phyloP scores from a whole-genome alignment of 1,140 invertebrate genomes.

The Panagrolaimus sp. region DNA sequence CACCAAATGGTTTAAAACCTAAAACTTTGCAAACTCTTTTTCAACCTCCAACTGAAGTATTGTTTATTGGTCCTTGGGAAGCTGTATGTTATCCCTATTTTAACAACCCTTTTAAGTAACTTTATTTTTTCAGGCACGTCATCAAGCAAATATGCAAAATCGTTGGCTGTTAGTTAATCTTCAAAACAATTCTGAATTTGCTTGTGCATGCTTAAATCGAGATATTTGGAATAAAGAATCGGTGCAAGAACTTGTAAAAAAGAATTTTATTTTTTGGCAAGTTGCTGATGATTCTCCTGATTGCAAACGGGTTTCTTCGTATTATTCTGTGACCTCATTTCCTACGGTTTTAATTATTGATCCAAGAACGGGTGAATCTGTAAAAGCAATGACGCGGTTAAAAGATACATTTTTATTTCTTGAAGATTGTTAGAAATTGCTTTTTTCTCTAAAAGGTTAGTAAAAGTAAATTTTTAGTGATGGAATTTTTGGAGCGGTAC shows the following conservation, averaged over 20 bases:
- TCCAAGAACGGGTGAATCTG: slow-evolving; percentile 10
- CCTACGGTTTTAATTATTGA: slow-evolving; percentile 6
- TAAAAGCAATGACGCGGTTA: background rate
- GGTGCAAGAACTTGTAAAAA: background rate
- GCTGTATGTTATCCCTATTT: background rate
- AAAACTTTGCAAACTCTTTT: background rate
- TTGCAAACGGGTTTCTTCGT: background rate
- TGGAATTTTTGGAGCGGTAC: background rate
- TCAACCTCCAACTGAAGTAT: background rate
- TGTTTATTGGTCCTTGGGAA: slow-evolving; percentile 12
- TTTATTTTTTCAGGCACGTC: background rate
- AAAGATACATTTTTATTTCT: background rate
- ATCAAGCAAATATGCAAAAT: background rate
- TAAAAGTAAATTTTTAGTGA: background rate
- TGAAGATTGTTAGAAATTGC: background rate
- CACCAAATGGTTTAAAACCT: background rate
- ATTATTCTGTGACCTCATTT: slow-evolving; percentile 1
- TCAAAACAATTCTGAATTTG: background rate
- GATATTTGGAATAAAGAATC: slow-evolving; percentile 9
- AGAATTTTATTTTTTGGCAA: slow-evolving; percentile 14
- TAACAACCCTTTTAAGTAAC: too few species aligned
- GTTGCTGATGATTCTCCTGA: slow-evolving; percentile 7
- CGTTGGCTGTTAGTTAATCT: background rate
- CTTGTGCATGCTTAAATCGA: background rate
- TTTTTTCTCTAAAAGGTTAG: background rate